A percentile compares a stretch with the other conserved stretches of the same genome.
Conservation (phyloP, 2,113 vertebrate species). For the Phodopus roborovskii region DNA sequence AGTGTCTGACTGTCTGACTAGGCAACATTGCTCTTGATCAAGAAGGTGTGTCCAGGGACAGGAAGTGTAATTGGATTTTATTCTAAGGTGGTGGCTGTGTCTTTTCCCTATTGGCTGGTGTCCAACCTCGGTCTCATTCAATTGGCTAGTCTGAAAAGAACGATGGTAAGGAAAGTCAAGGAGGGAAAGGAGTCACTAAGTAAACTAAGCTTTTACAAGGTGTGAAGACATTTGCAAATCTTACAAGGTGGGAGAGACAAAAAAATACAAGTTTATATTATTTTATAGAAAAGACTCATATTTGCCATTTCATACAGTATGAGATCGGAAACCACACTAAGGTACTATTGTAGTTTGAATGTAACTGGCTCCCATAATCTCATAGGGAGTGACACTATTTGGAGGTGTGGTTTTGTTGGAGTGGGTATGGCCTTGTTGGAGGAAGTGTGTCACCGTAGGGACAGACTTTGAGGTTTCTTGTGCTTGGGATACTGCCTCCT, state of each 20-base stretch:
- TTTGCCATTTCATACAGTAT: neutral
- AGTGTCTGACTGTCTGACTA: too few relatives aligned
- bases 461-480: neutral
- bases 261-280: neutral
- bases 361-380: neutral
- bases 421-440: neutral
- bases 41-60: too few relatives aligned
- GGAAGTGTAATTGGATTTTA: too few relatives aligned
- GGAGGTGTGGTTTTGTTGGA: neutral
- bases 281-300: neutral
- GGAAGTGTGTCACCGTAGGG: neutral
- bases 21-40: too few relatives aligned
- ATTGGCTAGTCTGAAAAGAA: neutral
- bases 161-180: neutral
- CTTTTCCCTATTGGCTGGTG: too few relatives aligned
- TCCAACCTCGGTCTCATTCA: neutral
- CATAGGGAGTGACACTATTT: neutral
- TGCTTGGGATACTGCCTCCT: neutral
- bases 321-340: constrained; percentile 23
- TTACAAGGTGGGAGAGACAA: neutral
- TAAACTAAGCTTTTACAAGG: neutral
- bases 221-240: neutral
- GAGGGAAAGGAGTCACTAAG: neutral
- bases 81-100: too few relatives aligned
- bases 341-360: neutral